A percentile compares a stretch with the other conserved stretches of the same genome.
phyloP scores from a whole-genome alignment of 92 coral and sea anemone species.

The Porites rus region DNA sequence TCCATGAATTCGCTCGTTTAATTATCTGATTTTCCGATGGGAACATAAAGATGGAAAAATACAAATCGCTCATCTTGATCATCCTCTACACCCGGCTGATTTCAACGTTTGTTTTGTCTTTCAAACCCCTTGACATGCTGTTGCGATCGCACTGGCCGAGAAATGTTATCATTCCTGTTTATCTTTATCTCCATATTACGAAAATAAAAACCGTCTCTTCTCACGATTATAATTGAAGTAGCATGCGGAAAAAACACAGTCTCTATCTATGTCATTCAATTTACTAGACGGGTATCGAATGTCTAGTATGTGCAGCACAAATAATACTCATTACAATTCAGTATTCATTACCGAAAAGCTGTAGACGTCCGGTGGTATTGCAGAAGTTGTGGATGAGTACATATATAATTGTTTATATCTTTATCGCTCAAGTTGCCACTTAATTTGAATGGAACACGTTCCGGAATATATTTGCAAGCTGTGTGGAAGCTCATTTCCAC shows the following conservation, averaged over 20 bases:
- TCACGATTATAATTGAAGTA: neutral
- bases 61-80: neutral
- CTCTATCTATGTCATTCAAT: neutral
- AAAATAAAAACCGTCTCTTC: neutral
- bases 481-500: conserved; percentile 37
- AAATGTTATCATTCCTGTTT: neutral
- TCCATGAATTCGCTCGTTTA: neutral
- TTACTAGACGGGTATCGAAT: conserved; percentile 40
- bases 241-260: neutral
- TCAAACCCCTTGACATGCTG: neutral
- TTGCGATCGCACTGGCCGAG: neutral
- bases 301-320: conserved; percentile 14
- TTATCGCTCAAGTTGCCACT: neutral
- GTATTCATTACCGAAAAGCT: conserved; percentile 26
- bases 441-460: conserved; percentile 35
- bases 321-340: conserved; percentile 18
- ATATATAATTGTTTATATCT: conserved; percentile 18
- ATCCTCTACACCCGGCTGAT: neutral
- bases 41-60: conserved; percentile 2
- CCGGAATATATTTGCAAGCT: conserved; percentile 51
- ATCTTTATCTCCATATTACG: neutral
- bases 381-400: neutral
- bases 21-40: conserved; percentile 13
- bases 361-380: neutral
- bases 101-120: neutral